These are phyloP conservation scores for Cygnus atratus DNA, from an alignment of 2,113 vertebrate species.

Conservation along the genomic window DNA sequence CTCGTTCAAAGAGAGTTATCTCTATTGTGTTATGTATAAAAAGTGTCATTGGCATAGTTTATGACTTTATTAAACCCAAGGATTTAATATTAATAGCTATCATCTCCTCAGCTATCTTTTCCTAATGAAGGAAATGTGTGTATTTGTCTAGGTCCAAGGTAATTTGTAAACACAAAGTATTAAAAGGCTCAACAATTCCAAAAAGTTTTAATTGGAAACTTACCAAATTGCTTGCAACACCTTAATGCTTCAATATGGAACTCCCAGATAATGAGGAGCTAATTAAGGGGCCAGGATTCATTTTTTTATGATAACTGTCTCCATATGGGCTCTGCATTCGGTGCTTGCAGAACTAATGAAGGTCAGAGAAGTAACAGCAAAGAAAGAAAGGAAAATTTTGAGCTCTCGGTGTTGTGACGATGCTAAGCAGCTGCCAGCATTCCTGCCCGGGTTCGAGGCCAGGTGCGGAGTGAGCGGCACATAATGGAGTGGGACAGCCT, in stretches of 20 bases:
- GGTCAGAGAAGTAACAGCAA: background rate
- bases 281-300: slow-evolving; percentile 8
- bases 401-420: background rate
- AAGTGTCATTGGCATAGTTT: background rate
- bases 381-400: background rate
- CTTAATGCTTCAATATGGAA: background rate
- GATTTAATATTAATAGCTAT: background rate
- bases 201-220: slow-evolving; percentile 37
- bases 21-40: background rate
- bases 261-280: slow-evolving; percentile 29
- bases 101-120: background rate
- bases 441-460: background rate
- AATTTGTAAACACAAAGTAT: slow-evolving; percentile 22
- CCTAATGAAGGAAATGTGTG: background rate
- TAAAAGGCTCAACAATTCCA: background rate
- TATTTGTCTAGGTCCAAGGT: background rate
- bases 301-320: slow-evolving; percentile 29
- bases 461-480: background rate
- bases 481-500: background rate
- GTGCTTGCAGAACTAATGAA: slow-evolving; percentile 36
- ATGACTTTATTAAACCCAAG: background rate
- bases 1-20: background rate
- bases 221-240: background rate
- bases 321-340: background rate
- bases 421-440: background rate